These are phyloP conservation scores for Istiophorus platypterus DNA, from an alignment of 2,113 vertebrate genomes.

Conservation along the genomic window DNA sequence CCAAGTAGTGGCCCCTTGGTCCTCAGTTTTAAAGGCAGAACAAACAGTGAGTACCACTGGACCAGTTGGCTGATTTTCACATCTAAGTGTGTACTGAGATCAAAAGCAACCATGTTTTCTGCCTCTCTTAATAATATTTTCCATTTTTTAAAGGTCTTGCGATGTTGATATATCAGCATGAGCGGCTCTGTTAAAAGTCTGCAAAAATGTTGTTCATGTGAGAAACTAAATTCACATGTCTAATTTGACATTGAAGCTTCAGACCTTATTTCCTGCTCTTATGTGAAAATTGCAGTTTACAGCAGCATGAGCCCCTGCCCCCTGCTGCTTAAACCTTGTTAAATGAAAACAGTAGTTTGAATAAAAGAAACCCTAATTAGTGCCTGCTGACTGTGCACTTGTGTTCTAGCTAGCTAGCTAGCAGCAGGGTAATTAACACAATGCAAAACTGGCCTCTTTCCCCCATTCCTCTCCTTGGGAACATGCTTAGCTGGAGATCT, in stretches of 20 bases:
- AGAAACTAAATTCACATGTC: conserved; percentile 54
- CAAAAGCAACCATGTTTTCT: conserved; percentile 54
- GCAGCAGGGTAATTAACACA: conserved; percentile 78
- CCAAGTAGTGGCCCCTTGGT: conserved; percentile 59
- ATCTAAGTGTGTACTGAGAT: conserved; percentile 57
- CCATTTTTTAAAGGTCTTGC: conserved; percentile 44
- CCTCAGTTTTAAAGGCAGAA: conserved; percentile 55
- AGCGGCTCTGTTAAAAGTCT: conserved; percentile 45
- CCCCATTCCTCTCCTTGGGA: conserved; percentile 58
- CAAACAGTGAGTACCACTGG: conserved; percentile 64
- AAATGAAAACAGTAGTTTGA: conserved; percentile 80
- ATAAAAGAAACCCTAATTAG: conserved; percentile 81
- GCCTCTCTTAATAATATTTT: conserved; percentile 41
- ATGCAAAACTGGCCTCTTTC: conserved; percentile 68
- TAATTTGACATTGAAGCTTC: conserved; percentile 63
- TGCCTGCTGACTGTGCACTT: conserved; percentile 81
- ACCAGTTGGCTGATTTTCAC: conserved; percentile 57
- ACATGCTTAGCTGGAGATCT: conserved; percentile 76
- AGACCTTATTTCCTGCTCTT: conserved; percentile 76
- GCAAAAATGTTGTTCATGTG: conserved; percentile 36
- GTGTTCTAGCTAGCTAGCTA: conserved; percentile 71
- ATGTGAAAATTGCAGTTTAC: conserved; percentile 73
- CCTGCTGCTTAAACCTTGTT: conserved; percentile 74
- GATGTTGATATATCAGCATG: conserved; percentile 31
- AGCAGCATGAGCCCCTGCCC: conserved; percentile 67